These are phyloP conservation scores for Sebastes diploproa DNA, from an alignment of 2,797 vertebrate species.

Conservation along the genomic window DNA sequence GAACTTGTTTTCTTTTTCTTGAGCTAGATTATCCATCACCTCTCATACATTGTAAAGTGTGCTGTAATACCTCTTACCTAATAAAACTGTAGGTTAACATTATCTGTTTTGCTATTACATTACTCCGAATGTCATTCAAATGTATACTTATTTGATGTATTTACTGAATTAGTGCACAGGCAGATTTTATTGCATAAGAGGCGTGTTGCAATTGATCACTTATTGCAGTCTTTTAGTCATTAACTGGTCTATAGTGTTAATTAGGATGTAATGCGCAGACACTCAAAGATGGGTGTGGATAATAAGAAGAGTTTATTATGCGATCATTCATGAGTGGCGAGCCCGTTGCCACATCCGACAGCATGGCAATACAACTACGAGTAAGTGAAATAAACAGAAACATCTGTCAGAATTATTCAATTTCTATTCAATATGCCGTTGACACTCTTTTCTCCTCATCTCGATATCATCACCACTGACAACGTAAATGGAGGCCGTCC, in stretches of 20 bases:
- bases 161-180: not conserved
- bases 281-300: slow-evolving; percentile 62
- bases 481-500: slow-evolving; percentile 29
- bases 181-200: slow-evolving; percentile 21
- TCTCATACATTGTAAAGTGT: not conserved
- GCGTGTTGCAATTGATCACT: slow-evolving; percentile 51
- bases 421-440: slow-evolving; percentile 16
- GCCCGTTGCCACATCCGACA: slow-evolving; percentile 25
- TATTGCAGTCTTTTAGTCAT: slow-evolving; percentile 54
- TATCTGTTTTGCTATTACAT: not conserved
- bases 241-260: slow-evolving; percentile 62
- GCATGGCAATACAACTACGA: slow-evolving; percentile 14
- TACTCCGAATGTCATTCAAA: not conserved
- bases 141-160: not conserved
- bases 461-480: slow-evolving; percentile 20
- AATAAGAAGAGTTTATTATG: slow-evolving; percentile 59
- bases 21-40: not conserved
- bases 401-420: not conserved
- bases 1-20: not conserved
- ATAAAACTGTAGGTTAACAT: not conserved
- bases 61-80: not conserved
- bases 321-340: slow-evolving; percentile 33
- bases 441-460: slow-evolving; percentile 13
- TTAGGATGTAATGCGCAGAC: slow-evolving; percentile 64
- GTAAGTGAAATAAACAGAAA: slow-evolving; percentile 8